phyloP scores from a whole-genome alignment of 2,113 vertebrate species.

The Alouatta palliata region DNA sequence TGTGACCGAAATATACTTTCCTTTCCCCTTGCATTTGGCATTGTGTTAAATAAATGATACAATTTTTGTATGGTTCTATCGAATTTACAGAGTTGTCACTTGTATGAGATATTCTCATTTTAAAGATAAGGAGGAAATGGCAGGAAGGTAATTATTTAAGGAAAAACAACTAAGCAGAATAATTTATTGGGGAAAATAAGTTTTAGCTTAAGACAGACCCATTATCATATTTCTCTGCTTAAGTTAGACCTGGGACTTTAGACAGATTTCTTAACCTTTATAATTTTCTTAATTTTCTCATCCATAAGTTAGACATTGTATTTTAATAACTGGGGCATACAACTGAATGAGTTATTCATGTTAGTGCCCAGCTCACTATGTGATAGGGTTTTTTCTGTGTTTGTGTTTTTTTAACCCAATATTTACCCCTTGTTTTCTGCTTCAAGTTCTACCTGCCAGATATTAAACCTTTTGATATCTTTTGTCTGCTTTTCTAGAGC shows the following conservation, averaged over 20 bases:
- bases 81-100: background rate
- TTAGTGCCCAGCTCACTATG: background rate
- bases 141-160: background rate
- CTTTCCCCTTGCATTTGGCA: background rate
- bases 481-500: background rate
- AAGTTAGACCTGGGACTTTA: slow-evolving; percentile 1
- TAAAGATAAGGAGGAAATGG: background rate
- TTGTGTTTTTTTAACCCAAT: background rate
- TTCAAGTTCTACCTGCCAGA: background rate
- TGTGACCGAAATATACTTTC: background rate
- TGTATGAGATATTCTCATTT: background rate
- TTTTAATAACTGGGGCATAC: slow-evolving; percentile 13
- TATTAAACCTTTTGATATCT: background rate
- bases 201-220: background rate
- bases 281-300: background rate
- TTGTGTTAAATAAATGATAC: background rate
- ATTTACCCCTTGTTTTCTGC: background rate
- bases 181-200: background rate
- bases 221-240: background rate
- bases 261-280: background rate
- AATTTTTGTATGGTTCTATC: background rate
- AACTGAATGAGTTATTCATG: background rate
- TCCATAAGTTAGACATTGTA: background rate
- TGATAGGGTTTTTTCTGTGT: background rate
- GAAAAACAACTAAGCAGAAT: background rate